Percentiles rank a stretch among this genome's conserved stretches.
phyloP scores from a whole-genome alignment of 1,140 invertebrate species.

The Notospermus geniculatus region DNA sequence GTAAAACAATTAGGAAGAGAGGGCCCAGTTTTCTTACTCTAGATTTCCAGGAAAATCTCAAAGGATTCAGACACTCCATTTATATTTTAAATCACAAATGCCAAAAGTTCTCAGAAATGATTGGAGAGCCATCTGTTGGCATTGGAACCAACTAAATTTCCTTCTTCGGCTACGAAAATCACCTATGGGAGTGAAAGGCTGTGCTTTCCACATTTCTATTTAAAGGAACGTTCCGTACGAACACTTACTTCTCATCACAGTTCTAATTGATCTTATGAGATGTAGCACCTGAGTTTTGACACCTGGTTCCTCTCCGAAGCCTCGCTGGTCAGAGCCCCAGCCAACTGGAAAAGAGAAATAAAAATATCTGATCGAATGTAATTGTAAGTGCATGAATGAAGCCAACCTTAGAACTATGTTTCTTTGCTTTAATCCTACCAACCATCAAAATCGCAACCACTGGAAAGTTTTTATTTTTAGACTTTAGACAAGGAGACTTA shows the following conservation, averaged over 20 bases:
- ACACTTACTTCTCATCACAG: constrained; percentile 83
- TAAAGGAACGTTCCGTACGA: neutral
- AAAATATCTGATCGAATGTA: too few relatives aligned
- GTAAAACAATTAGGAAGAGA: neutral
- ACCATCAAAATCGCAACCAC: too few relatives aligned
- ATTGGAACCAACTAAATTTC: neutral
- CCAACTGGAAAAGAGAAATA: constrained; percentile 54
- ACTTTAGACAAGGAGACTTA: too few relatives aligned
- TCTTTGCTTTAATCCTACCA: too few relatives aligned
- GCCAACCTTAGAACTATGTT: too few relatives aligned
- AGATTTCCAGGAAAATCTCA: too few relatives aligned
- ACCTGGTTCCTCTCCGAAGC: constrained; percentile 75
- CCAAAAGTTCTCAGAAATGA: too few relatives aligned
- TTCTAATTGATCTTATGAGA: constrained; percentile 84
- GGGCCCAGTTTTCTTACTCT: too few relatives aligned
- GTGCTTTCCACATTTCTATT: neutral
- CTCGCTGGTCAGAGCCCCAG: constrained; percentile 62
- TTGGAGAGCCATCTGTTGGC: neutral
- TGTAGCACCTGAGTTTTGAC: constrained; percentile 82
- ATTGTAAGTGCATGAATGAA: too few relatives aligned
- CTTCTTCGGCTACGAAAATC: neutral
- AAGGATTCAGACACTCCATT: too few relatives aligned
- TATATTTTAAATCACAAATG: too few relatives aligned
- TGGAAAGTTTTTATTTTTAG: too few relatives aligned
- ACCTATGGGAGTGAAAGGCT: neutral